Conservation (phyloP, 2,113 vertebrate species). For the Fulica atra region DNA sequence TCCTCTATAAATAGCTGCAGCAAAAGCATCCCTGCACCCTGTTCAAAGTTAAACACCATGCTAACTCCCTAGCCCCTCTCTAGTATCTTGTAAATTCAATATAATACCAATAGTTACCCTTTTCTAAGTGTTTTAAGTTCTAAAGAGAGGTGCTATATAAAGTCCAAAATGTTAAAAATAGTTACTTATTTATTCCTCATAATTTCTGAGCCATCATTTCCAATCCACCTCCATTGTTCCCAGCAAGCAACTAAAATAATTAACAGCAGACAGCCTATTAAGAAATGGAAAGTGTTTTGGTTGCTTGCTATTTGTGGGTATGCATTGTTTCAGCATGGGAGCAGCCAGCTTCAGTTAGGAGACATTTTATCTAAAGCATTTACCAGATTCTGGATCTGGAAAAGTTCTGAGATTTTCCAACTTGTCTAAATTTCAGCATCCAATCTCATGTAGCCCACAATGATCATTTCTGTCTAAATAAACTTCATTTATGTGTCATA, state of each 20-base stretch:
- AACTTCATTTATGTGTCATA: background rate
- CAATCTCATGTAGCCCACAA: background rate
- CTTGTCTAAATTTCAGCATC: background rate
- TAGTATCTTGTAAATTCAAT: background rate
- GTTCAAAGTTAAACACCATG: background rate
- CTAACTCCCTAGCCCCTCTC: background rate
- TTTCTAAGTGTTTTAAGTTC: background rate
- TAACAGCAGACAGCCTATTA: slow-evolving; percentile 58
- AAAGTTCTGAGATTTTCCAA: background rate
- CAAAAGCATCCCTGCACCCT: slow-evolving; percentile 18
- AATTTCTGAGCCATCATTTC: slow-evolving; percentile 13
- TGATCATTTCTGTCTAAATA: background rate
- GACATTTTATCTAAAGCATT: background rate
- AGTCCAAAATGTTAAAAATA: slow-evolving; percentile 14
- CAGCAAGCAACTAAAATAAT: slow-evolving; percentile 57
- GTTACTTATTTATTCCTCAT: slow-evolving; percentile 3
- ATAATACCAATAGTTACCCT: background rate
- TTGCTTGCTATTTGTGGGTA: slow-evolving; percentile 39
- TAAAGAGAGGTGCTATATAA: background rate
- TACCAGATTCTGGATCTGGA: background rate
- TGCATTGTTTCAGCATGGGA: slow-evolving; percentile 6
- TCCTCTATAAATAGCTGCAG: slow-evolving; percentile 55
- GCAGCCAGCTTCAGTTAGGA: background rate
- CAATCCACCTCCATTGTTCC: slow-evolving; percentile 42
- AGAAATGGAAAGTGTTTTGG: slow-evolving; percentile 62